Evolutionary conservation across 30 jellyfish, hydroid and myxozoan genomes (phyloP).

Genomic region (Clytia hemisphaerica): DNA sequence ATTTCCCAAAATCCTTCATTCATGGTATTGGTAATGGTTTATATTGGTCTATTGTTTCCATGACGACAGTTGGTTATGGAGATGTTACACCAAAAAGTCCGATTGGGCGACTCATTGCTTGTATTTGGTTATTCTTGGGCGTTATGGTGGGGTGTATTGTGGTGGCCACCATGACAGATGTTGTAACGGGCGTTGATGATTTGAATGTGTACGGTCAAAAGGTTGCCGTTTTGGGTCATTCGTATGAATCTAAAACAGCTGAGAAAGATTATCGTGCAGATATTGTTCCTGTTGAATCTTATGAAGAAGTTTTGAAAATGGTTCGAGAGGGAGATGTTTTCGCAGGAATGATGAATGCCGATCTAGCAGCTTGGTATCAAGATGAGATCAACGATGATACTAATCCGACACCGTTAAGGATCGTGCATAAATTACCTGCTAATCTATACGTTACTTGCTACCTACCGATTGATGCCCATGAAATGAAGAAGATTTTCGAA

Average conservation of each 20-base stretch:
- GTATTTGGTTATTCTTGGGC: constrained; percentile 28
- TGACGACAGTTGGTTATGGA: constrained; percentile 46
- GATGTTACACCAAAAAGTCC: constrained; percentile 24
- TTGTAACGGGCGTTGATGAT: constrained; percentile 34
- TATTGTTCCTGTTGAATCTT: constrained; percentile 23
- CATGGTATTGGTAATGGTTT: constrained; percentile 31
- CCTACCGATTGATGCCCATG: background rate
- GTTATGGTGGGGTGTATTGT: constrained; percentile 35
- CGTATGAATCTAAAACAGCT: constrained; percentile 14
- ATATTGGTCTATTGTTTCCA: constrained; percentile 37
- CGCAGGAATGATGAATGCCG: constrained; percentile 38
- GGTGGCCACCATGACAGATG: constrained; percentile 34
- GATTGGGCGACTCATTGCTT: constrained; percentile 13
- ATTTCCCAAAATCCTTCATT: constrained; percentile 25
- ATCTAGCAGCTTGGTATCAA: constrained; percentile 44
- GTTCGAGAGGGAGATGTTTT: constrained; percentile 35
- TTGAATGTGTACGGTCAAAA: constrained; percentile 26
- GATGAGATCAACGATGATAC: constrained; percentile 29
- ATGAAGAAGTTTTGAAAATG: constrained; percentile 14
- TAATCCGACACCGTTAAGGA: background rate
- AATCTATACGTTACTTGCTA: constrained; percentile 10
- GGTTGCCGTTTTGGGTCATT: constrained; percentile 32
- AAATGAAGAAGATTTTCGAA: constrained; percentile 1
- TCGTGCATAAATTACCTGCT: constrained; percentile 23
- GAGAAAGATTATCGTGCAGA: constrained; percentile 23